Evolutionary conservation across 2,113 vertebrate genomes (phyloP), one percentile per base, ranked within the genome.

Genomic region (Sialia sialis): DNA sequence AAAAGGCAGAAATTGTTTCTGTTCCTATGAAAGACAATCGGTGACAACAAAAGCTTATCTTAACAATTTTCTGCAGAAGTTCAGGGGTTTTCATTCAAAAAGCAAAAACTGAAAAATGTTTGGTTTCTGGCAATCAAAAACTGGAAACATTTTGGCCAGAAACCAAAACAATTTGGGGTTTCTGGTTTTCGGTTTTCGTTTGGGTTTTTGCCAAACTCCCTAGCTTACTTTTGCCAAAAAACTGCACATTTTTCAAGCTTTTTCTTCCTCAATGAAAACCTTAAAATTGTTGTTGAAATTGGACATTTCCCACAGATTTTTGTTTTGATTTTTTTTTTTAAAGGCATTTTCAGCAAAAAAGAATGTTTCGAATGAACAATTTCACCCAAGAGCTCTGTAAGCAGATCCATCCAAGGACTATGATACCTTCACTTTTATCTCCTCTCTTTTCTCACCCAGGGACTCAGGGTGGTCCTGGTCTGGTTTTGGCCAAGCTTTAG

Each of bases 261-360:
- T 93, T 96, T 86, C 90, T 89, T 94, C 91, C 79, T 94, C 95
- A 95, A 92, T 86, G 95, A 96, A 96, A 94, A 89, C 86, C 60
- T 89, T 48, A 49, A 93, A 90, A 90, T 90, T 95, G 59, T 89
- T 96, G 88, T 84, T 95, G 95, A 96, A 96, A 96, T 86, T 95
- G 94, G 95, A 96, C 90, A 23, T 94, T 93, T 89, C 88, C 88
- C 83, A 78, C 56, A 26, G 79, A 85, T 32, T 54, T 69, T 41
- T 80, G 38, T 11, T 27, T 29, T 34, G 27, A 20, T 68, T 56
- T 84, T 56, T 62, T 38, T 76, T 88, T 49, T 25, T 10, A 3
- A 79, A 89, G 21, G 11, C 51, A 70, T 93, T 92, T 93, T 90
- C 13, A 0, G 25, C 38, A 93, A 69, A 86, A 86, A 88, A 62